Conservation (phyloP, 2,888 invertebrate species). For the Chaetoderma sp. region DNA sequence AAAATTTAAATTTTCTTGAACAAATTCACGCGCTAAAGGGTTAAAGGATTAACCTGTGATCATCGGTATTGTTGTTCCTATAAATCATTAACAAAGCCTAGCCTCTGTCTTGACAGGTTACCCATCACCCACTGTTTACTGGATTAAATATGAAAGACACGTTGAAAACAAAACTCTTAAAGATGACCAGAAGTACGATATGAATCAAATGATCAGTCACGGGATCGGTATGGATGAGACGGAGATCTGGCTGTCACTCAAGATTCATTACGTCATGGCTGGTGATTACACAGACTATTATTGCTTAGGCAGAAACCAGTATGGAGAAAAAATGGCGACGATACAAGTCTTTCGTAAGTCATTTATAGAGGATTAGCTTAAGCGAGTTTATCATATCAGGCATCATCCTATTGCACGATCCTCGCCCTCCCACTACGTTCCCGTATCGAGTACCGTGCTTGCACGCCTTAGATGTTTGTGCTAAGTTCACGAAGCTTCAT, state of each 20-base stretch:
- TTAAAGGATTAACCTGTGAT: too few relatives aligned
- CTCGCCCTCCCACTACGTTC: too few relatives aligned
- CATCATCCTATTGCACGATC: too few relatives aligned
- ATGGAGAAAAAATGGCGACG: conserved; percentile 44
- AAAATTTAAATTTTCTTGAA: too few relatives aligned
- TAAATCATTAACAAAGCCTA: too few relatives aligned
- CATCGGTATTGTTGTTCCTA: too few relatives aligned
- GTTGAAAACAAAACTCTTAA: conserved; percentile 36
- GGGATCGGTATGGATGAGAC: conserved; percentile 49
- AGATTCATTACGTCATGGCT: conserved; percentile 63
- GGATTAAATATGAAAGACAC: background rate
- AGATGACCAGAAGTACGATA: conserved; percentile 61
- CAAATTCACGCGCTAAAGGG: too few relatives aligned
- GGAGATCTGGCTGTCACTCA: conserved; percentile 64
- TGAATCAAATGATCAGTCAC: conserved; percentile 58
- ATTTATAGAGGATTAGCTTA: background rate
- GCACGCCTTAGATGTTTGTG: too few relatives aligned
- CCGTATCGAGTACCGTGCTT: too few relatives aligned
- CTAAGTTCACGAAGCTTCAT: too few relatives aligned
- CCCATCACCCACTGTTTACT: background rate
- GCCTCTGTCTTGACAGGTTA: background rate
- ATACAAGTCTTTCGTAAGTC: conserved; percentile 62
- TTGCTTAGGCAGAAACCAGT: conserved; percentile 59
- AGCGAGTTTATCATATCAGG: too few relatives aligned
- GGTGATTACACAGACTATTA: conserved; percentile 60